Conservation (phyloP, 2,113 vertebrate genomes). For the Chascanopsetta lugubris region DNA sequence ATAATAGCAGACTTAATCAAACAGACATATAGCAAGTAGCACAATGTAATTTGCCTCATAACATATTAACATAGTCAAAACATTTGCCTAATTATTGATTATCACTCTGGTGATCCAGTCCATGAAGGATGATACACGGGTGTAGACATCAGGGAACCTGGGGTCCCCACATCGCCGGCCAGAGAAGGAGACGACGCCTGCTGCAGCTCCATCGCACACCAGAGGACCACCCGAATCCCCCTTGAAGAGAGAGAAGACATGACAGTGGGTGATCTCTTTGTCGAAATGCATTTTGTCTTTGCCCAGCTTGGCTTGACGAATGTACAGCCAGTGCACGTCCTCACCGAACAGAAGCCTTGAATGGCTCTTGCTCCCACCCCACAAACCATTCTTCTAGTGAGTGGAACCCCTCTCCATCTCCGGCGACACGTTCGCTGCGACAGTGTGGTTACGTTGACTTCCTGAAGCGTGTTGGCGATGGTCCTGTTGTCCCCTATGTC, state of each 20-base stretch:
- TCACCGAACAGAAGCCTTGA: slow-evolving; percentile 75
- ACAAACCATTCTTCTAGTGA: slow-evolving; percentile 65
- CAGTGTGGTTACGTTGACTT: slow-evolving; percentile 66
- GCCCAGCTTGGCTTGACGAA: not conserved
- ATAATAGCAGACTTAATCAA: too few species aligned
- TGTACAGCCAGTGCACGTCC: not conserved
- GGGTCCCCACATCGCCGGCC: slow-evolving; percentile 55
- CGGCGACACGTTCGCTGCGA: slow-evolving; percentile 21
- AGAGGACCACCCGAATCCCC: slow-evolving; percentile 90
- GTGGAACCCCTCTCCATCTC: slow-evolving; percentile 24
- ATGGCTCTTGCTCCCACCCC: not conserved
- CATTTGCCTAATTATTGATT: slow-evolving; percentile 26
- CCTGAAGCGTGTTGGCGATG: slow-evolving; percentile 57
- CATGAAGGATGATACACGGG: slow-evolving; percentile 49
- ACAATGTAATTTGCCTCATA: too few species aligned
- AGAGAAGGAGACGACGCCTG: slow-evolving; percentile 86
- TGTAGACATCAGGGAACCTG: slow-evolving; percentile 76
- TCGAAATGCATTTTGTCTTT: not conserved
- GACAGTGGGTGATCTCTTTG: not conserved
- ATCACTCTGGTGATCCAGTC: slow-evolving; percentile 58
- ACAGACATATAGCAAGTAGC: too few species aligned
- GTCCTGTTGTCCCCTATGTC: slow-evolving; percentile 58
- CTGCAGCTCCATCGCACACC: slow-evolving; percentile 80
- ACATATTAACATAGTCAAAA: too few species aligned
- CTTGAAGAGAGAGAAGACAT: slow-evolving; percentile 63